These are phyloP conservation scores for Ganaspis brasiliensis DNA, from an alignment of 2,888 invertebrate genomes.

Conservation along the genomic window DNA sequence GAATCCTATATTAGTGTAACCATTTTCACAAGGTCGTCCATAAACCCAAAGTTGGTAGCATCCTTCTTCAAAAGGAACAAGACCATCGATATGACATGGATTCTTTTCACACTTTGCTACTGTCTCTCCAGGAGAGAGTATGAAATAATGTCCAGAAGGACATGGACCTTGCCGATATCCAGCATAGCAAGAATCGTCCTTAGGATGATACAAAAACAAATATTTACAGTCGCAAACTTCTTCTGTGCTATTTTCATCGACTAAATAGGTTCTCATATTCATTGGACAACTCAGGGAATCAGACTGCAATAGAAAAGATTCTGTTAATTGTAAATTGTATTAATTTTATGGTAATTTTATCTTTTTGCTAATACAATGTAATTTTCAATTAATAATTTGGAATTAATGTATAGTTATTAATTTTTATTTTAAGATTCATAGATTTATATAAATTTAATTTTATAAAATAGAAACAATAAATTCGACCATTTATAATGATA, in stretches of 20 bases:
- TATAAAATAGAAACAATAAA: too few relatives aligned
- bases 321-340: too few relatives aligned
- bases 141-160: slow-evolving; percentile 81
- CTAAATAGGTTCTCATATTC: neutral
- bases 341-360: too few relatives aligned
- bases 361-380: too few relatives aligned
- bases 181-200: slow-evolving; percentile 84
- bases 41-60: slow-evolving; percentile 81
- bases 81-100: slow-evolving; percentile 83
- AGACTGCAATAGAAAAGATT: too few relatives aligned
- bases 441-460: too few relatives aligned
- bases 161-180: slow-evolving; percentile 87
- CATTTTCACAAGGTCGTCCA: slow-evolving; percentile 81
- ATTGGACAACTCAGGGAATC: too few relatives aligned
- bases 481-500: too few relatives aligned
- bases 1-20: too few relatives aligned
- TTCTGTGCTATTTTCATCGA: neutral
- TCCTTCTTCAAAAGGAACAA: slow-evolving; percentile 80
- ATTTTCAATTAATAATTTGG: too few relatives aligned
- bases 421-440: too few relatives aligned
- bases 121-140: slow-evolving; percentile 82
- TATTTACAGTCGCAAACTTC: neutral
- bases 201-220: slow-evolving; percentile 73
- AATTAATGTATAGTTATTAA: too few relatives aligned
- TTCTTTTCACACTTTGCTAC: slow-evolving; percentile 85